A percentile compares a stretch with the other conserved stretches of the same genome.
Conservation (phyloP, 2,113 vertebrate species). For the Ariopsis seemanni region DNA sequence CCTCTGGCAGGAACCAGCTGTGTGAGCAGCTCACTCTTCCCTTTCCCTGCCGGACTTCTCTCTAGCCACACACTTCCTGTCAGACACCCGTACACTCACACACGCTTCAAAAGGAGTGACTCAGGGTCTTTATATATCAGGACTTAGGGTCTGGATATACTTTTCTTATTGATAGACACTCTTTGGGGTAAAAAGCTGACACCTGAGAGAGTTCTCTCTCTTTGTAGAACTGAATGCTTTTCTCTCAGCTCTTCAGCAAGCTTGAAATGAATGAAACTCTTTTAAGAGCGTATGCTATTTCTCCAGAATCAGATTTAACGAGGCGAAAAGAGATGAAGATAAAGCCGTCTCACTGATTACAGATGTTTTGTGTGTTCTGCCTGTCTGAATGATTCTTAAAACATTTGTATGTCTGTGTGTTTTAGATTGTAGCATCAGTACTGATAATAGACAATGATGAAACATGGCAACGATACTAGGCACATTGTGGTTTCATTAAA, state of each 20-base stretch:
- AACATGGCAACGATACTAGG: not conserved
- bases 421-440: not conserved
- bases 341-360: not conserved
- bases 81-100: constrained; percentile 4
- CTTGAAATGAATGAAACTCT: not conserved
- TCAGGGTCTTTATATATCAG: not conserved
- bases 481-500: not conserved
- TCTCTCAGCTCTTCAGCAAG: not conserved
- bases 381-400: not conserved
- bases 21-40: constrained; percentile 65
- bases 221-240: not conserved
- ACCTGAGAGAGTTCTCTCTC: not conserved
- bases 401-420: not conserved
- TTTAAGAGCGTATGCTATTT: not conserved
- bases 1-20: constrained; percentile 91
- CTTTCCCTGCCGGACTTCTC: constrained; percentile 50
- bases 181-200: not conserved
- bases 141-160: not conserved
- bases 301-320: not conserved
- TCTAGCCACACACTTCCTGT: constrained; percentile 76
- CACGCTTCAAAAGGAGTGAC: not conserved
- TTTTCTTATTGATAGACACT: not conserved
- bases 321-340: not conserved
- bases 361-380: not conserved
- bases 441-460: not conserved